Percentiles rank a stretch among this genome's conserved stretches.
Conservation (phyloP, 64 coral and sea anemone genomes). For the Montipora foliosa region DNA sequence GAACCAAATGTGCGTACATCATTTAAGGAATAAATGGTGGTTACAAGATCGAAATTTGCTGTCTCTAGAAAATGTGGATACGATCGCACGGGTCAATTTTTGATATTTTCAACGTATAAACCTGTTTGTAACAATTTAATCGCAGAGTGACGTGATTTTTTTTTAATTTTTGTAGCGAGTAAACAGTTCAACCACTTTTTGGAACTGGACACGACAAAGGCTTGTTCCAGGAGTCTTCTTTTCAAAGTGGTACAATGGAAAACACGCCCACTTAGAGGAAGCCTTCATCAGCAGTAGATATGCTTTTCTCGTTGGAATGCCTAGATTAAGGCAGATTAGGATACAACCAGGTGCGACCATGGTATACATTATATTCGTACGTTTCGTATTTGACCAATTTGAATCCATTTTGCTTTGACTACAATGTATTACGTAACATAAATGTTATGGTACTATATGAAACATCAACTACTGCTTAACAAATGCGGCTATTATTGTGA, state of each 20-base stretch:
- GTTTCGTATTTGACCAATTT: background rate
- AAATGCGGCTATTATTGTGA: too few species aligned
- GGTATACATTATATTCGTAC: background rate
- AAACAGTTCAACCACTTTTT: constrained; percentile 51
- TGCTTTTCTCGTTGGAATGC: constrained; percentile 84
- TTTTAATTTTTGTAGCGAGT: background rate
- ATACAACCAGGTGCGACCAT: constrained; percentile 44
- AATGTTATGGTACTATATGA: too few species aligned
- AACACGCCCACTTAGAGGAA: constrained; percentile 69
- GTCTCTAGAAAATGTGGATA: too few species aligned
- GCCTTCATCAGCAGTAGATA: constrained; percentile 79
- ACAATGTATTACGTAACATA: too few species aligned
- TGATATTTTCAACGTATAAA: background rate
- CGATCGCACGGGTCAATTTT: too few species aligned
- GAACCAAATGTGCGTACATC: too few species aligned
- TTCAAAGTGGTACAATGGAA: constrained; percentile 75
- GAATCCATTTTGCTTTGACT: too few species aligned
- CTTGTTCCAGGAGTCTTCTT: constrained; percentile 76
- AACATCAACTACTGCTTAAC: too few species aligned
- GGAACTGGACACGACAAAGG: constrained; percentile 72
- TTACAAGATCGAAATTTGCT: too few species aligned
- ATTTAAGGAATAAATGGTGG: too few species aligned
- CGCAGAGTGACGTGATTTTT: too few species aligned
- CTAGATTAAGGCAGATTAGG: constrained; percentile 82
- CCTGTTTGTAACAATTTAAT: too few species aligned